phyloP scores from a whole-genome alignment of 2,113 vertebrate species.

The Psilopogon haemacephalus region DNA sequence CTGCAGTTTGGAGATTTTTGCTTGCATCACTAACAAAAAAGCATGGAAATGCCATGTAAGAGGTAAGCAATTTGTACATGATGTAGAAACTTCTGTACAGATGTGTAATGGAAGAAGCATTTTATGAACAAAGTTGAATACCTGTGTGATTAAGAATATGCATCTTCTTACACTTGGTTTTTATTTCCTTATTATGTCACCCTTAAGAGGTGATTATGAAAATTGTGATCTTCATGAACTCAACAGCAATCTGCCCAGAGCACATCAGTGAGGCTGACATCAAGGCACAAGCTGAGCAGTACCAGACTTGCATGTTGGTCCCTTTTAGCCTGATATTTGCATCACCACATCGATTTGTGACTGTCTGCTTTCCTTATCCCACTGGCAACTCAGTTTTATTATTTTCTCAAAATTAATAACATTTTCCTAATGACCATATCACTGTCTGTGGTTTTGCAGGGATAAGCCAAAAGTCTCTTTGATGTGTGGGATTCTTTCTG shows the following conservation, averaged over 20 bases:
- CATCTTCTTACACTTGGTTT: not conserved
- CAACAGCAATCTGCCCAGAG: not conserved
- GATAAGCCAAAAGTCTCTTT: not conserved
- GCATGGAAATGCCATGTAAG: not conserved
- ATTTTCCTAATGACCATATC: not conserved
- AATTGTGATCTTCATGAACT: not conserved
- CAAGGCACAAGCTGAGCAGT: not conserved
- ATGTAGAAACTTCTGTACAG: not conserved
- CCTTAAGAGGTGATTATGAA: not conserved
- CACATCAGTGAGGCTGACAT: not conserved
- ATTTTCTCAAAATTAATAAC: not conserved
- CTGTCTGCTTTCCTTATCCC: not conserved
- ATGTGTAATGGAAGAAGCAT: not conserved
- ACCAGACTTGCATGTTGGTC: not conserved
- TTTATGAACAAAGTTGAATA: not conserved
- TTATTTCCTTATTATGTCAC: not conserved
- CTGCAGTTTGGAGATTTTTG: not conserved
- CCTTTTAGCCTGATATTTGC: not conserved
- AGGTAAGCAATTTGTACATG: not conserved
- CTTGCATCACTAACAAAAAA: not conserved
- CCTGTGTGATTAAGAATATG: not conserved
- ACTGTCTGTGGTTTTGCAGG: not conserved
- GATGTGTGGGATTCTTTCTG: not conserved
- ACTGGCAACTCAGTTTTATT: not conserved
- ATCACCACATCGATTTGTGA: not conserved